Evolutionary conservation across 2,113 vertebrate genomes (phyloP).

Genomic region (Chiloscyllium plagiosum): DNA sequence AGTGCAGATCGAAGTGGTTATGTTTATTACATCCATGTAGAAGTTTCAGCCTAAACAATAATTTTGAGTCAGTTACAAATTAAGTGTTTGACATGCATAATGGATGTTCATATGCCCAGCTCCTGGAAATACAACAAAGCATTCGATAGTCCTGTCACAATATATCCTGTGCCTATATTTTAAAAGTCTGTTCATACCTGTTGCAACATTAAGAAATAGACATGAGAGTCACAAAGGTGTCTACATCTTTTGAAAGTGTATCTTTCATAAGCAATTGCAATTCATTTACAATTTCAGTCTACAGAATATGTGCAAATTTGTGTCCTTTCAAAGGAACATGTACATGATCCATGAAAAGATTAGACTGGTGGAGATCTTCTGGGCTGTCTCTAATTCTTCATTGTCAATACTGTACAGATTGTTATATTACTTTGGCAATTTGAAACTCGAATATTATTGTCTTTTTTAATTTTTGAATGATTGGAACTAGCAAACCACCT

Average conservation of each 20-base stretch:
- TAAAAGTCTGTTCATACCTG: background rate
- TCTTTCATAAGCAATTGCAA: conserved; percentile 3
- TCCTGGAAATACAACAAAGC: background rate
- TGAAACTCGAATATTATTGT: background rate
- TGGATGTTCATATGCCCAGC: background rate
- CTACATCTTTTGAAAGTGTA: background rate
- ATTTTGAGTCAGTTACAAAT: background rate
- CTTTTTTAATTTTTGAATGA: background rate
- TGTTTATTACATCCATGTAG: background rate
- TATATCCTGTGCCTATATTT: background rate
- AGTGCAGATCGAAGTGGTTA: background rate
- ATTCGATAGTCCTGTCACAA: background rate
- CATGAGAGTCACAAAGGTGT: background rate
- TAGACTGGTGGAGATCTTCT: background rate
- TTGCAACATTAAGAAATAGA: background rate
- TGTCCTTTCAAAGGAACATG: background rate
- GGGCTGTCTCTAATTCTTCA: background rate
- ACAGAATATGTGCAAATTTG: background rate
- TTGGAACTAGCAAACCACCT: background rate
- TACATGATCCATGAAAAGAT: background rate
- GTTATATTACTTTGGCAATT: background rate
- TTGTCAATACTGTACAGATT: background rate
- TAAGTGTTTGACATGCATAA: background rate
- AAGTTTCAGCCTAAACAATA: background rate
- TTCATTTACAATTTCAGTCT: background rate